Conservation (phyloP, 2,113 vertebrate genomes). For the Cephalopterus ornatus region DNA sequence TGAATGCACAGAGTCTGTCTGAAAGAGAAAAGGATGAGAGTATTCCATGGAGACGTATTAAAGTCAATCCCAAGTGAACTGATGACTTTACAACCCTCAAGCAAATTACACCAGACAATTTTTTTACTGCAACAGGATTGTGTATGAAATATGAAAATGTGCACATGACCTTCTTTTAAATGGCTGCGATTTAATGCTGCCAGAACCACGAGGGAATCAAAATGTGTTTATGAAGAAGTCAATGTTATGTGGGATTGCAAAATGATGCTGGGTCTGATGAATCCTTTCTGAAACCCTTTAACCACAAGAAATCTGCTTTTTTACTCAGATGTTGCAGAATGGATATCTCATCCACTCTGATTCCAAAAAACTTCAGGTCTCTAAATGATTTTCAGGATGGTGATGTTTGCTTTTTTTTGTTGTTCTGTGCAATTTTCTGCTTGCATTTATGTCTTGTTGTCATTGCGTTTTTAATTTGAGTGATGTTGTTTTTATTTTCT, state of each 20-base stretch:
- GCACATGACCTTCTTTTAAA: conserved; percentile 51
- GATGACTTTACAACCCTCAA: conserved; percentile 49
- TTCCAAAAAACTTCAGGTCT: neutral
- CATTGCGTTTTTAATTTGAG: neutral
- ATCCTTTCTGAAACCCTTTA: conserved; percentile 24
- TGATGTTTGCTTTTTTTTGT: neutral
- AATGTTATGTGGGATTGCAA: neutral
- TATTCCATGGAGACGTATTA: conserved; percentile 15
- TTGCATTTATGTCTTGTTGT: neutral
- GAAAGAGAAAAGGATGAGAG: conserved; percentile 10
- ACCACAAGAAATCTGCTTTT: conserved; percentile 26
- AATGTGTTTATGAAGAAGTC: conserved; percentile 35
- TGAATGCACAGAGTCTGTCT: neutral
- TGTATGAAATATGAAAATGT: conserved; percentile 49
- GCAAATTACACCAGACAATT: neutral
- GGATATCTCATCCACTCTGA: neutral
- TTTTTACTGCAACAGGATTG: neutral
- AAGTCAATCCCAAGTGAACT: conserved; percentile 37
- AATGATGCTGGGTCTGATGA: neutral
- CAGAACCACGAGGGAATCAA: conserved; percentile 12
- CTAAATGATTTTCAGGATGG: neutral
- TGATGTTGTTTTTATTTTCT: neutral
- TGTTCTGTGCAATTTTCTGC: neutral
- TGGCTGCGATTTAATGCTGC: conserved; percentile 36
- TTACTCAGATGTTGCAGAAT: neutral